Base-by-base conservation (phyloP, 2,113 vertebrate species). In the Odocoileus hemionus region DNA sequence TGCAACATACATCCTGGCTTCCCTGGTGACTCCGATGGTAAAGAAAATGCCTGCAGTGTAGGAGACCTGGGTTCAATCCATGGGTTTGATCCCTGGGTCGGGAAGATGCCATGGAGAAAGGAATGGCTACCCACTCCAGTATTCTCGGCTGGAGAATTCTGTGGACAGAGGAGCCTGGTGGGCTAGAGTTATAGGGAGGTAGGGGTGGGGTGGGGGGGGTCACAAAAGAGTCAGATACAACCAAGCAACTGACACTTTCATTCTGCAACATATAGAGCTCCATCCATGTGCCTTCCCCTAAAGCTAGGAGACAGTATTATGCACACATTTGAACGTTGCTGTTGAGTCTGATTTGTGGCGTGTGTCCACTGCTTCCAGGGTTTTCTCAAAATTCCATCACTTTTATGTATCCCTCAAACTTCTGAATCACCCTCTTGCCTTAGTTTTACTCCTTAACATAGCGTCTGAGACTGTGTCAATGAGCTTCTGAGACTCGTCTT, bases 391-490 rank as follows among this genome's bases (percentile, higher is more conserved):
- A 94, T 78, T 26, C 36, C 13, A 39, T 54, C 30, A 30, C 57
- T 94, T 84, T 36, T 15, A 3, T 6, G 2, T 28, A 33, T 17
- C 30, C 16, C 39, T 64, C 21, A 54, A 70, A 79, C 43, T 58
- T 87, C 33, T 50, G 10, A n/a, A 12, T 64, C 86, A 57, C 50
- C 58, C 25, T 23, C 39, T 87, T 50, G 17, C 39, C 58, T 94
- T 15, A 0, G 67, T 89, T 96, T 74, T 87, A 45, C 30, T 60
- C 28, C 55, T 94, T 70, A 36, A 4, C 8, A 0, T 12, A 28
- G 25, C 88, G 94, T 87, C 85, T 47, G 86, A 94, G 92, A 83
- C 43, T 55, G 9, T 70, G 33, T n/a, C 67, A 17, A 50, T 3
- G 47, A 50, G 47, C 12, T 50, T 50, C 47, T 50, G 47, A 85